Evolutionary conservation across 2,888 invertebrate genomes (phyloP).

Genomic region (Dolichopus griseipennis): DNA sequence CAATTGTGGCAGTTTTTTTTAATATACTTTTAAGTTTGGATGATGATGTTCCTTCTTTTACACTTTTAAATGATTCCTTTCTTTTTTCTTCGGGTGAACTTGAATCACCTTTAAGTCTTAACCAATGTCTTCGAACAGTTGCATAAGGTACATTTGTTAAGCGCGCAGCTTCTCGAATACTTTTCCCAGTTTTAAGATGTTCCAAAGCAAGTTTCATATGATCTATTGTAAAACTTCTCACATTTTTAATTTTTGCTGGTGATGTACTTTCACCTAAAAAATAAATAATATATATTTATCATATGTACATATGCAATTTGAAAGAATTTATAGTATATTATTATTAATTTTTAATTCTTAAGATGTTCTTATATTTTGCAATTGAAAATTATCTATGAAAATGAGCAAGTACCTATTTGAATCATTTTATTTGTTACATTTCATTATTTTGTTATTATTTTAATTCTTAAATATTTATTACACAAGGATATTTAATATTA

Average conservation of each 20-base stretch:
- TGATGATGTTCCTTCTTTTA: background rate
- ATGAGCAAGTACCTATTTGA: no score
- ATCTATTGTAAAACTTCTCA: background rate
- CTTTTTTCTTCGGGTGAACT: background rate
- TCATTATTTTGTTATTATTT: no score
- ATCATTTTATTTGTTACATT: no score
- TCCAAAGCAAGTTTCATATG: background rate
- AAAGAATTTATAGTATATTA: no score
- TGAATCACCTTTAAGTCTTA: background rate
- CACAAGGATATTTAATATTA: no score
- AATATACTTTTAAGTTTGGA: background rate
- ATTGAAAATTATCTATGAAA: no score
- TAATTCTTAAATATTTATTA: no score
- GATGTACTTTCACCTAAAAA: no score
- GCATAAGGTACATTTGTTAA: slow-evolving; percentile 9
- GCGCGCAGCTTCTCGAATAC: background rate
- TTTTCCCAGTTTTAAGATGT: background rate
- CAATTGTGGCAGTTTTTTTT: background rate
- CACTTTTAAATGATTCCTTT: background rate
- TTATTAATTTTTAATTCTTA: no score
- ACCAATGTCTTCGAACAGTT: slow-evolving; percentile 8
- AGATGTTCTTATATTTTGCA: no score
- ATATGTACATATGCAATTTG: no score
- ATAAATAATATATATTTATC: no score
- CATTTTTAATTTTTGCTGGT: background rate